Base-by-base conservation (phyloP, 2,113 vertebrate species). In the Oophaga pumilio region DNA sequence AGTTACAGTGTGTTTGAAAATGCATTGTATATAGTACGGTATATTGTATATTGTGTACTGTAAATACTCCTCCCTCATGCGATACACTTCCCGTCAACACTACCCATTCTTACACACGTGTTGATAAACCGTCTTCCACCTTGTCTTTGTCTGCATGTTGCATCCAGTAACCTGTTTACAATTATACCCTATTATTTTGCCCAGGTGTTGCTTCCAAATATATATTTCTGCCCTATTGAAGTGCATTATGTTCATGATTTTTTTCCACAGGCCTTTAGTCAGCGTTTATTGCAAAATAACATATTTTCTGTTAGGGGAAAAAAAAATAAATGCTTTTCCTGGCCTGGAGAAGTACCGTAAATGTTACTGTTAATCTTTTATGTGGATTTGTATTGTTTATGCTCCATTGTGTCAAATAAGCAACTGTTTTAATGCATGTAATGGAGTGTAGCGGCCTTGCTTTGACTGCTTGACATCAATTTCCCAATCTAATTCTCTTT, bases 401-500 rank as follows among this genome's bases (percentile, higher is more conserved):
- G 76, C 62, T 69, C 60, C n/a, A 71, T 64, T 86, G 52, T 69
- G 60, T 80, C 17, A 86, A 86, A 86, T 68, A 60, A 60, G n/a
- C 84, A 69, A 52, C 57, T 80, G 76, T 33, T 68, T 53, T 80
- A 86, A 68, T 80, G 49, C 50, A 78, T 80, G 68, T 86, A 79
- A 86, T 86, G 76, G 85, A 68, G 85, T 56, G 60, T 71, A 86
- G 18, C 59, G 43, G 43, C 60, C 50, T 26, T 66, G 60, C 76
- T 69, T 86, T 80, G n/a, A 79, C 76, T 79, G 26, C 76, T 80
- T 69, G 62, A 80, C 76, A 43, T 86, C 52, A 86, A 53, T 78
- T 86, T 68, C 62, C 49, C 74, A 28, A 68, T 79, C 50, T 62
- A 20, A 79, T 79, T 79, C 76, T 53, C 22, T 43, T 64, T 49